phyloP scores from a whole-genome alignment of 2,888 invertebrate species.

The Heliothis peltigera region DNA sequence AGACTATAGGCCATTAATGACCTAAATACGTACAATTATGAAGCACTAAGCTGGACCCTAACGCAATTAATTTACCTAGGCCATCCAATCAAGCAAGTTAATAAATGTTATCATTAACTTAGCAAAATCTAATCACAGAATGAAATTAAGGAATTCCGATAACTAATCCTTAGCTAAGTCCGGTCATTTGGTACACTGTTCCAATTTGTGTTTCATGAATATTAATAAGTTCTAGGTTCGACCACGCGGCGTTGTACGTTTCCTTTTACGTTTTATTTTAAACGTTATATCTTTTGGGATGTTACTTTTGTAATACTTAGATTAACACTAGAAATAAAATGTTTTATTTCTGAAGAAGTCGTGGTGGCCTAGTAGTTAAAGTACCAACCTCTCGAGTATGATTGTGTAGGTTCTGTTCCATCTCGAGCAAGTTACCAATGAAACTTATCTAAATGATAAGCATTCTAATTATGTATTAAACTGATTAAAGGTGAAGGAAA shows the following conservation, averaged over 20 bases:
- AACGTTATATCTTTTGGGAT: slow-evolving; percentile 41
- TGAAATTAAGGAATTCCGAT: slow-evolving; percentile 77
- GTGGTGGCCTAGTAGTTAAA: too few species aligned
- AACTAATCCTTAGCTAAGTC: slow-evolving; percentile 75
- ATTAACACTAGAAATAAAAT: too few species aligned
- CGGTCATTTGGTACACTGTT: slow-evolving; percentile 74
- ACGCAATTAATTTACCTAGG: slow-evolving; percentile 7
- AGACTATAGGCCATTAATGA: not conserved
- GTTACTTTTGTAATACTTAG: slow-evolving; percentile 21
- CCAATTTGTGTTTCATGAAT: slow-evolving; percentile 81
- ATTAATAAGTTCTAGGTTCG: slow-evolving; percentile 68
- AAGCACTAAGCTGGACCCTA: not conserved
- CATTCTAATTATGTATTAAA: too few species aligned
- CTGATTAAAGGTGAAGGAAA: too few species aligned
- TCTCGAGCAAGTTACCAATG: too few species aligned
- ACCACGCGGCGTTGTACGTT: slow-evolving; percentile 44
- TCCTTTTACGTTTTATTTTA: slow-evolving; percentile 30
- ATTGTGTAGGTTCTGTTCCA: too few species aligned
- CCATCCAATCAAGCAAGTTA: slow-evolving; percentile 43
- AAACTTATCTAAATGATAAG: too few species aligned
- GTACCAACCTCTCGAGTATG: too few species aligned
- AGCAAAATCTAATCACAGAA: slow-evolving; percentile 73
- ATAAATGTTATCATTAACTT: slow-evolving; percentile 60
- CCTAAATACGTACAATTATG: not conserved
- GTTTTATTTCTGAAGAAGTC: too few species aligned